Percentiles rank a stretch among this genome's conserved stretches.
Evolutionary conservation across 2,888 invertebrate species (phyloP).

Genomic region (Cephus rjabovi): DNA sequence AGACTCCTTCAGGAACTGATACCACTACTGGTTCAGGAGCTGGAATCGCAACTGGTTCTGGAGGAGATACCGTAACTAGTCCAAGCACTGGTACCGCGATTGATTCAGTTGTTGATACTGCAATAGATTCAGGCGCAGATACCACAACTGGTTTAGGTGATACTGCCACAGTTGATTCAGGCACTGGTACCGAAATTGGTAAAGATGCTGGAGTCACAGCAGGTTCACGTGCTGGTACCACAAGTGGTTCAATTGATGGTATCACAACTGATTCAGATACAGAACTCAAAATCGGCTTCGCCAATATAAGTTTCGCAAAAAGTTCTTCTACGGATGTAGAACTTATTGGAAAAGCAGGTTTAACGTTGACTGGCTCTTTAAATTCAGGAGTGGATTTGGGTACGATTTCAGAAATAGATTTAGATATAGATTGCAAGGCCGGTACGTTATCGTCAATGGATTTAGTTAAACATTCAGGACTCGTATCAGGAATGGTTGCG

Average conservation of each 20-base stretch:
- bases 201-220: too few relatives aligned
- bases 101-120: too few relatives aligned
- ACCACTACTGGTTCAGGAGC: too few relatives aligned
- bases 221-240: too few relatives aligned
- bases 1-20: too few relatives aligned
- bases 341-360: not conserved
- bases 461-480: not conserved
- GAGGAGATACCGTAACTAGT: too few relatives aligned
- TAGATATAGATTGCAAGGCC: not conserved
- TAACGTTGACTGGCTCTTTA: not conserved
- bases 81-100: too few relatives aligned
- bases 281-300: not conserved
- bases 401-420: not conserved
- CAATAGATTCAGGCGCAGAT: too few relatives aligned
- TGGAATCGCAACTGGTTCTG: too few relatives aligned
- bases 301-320: not conserved
- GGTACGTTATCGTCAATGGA: not conserved
- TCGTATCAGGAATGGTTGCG: not conserved
- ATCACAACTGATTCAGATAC: not conserved
- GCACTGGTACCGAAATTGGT: too few relatives aligned
- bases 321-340: too few relatives aligned
- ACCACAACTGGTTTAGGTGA: not conserved
- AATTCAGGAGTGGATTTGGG: not conserved
- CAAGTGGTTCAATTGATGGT: too few relatives aligned
- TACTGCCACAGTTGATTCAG: not conserved